Evolutionary conservation across 2,888 invertebrate species (phyloP), one percentile per base, ranked within the genome.

Genomic region (Stenchaetothrips biformis): DNA sequence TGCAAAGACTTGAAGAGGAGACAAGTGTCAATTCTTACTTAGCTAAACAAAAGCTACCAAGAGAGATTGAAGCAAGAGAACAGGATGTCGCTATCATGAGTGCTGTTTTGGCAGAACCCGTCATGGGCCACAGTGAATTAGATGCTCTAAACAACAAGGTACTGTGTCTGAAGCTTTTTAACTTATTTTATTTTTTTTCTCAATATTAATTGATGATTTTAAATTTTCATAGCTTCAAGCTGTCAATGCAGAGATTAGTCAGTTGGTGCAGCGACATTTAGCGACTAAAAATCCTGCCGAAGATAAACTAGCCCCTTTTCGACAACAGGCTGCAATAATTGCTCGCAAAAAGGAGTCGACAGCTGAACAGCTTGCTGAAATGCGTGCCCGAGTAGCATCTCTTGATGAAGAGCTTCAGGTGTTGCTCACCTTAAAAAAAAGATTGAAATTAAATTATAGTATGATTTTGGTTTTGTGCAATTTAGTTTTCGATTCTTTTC

Each of bases 251-350:
- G 92, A 94, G 85, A 90, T 95, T 81, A 93, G 93, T 84, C 90
- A 91, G 82, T 86, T 95, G 81, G 91, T 94, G 0, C 93, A 94
- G 86, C 91, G 91, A 80, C 90, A 92, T 83, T 89, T 94, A 85
- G 90, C 90, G 13, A 89, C 89, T 53, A 89, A 90, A 0, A 91
- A 92, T 81, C 91, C 91, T 84, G 85, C 83, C 47, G 90, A 90
- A 82, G 95, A 95, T 86, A 94, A 95, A 85, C 88, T 95, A 82
- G 92, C 93, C 0, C 92, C 95, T 77, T 96, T 95, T 85, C 90
- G 95, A 53, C 95, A 96, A 85, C 96, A 96, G 87, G 94, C 94
- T 0, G 90, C 92, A 0, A 92, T 94, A 47, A 93, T 95, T 78
- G 90, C 92, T 16, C 91, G 94, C 81, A 95, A 95, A 85, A 96